Percentiles rank a stretch among this genome's conserved stretches.
Evolutionary conservation across 2,797 vertebrate species (phyloP).

Genomic region (Arctocebus calabarensis): DNA sequence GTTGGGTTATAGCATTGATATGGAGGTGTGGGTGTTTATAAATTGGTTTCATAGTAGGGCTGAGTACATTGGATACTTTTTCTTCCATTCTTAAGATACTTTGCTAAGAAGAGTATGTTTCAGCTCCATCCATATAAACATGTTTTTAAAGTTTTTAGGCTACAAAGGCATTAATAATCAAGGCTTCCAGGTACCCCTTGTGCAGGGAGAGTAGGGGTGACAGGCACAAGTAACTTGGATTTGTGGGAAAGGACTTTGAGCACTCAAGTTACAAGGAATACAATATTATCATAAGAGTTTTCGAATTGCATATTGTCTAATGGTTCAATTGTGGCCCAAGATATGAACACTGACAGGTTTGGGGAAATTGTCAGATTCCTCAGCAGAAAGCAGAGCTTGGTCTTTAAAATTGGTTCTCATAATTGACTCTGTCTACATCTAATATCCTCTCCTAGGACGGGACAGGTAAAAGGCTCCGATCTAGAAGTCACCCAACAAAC

Average conservation of each 20-base stretch:
- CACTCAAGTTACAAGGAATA: neutral
- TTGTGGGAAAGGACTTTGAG: neutral
- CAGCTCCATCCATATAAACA: too few relatives aligned
- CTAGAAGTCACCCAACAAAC: neutral
- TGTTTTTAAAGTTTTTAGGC: too few relatives aligned
- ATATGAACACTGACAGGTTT: neutral
- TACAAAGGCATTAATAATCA: neutral
- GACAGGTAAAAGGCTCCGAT: neutral
- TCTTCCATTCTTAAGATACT: too few relatives aligned
- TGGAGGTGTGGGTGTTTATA: too few relatives aligned
- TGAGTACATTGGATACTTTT: too few relatives aligned
- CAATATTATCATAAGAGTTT: neutral
- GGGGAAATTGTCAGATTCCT: neutral
- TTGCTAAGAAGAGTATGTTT: too few relatives aligned
- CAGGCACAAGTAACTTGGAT: neutral
- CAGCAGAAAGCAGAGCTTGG: slow-evolving; percentile 27
- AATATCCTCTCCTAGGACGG: neutral
- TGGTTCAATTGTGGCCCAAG: neutral
- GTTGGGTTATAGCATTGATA: too few relatives aligned
- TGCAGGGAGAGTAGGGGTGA: neutral
- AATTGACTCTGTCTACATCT: neutral
- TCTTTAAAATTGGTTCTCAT: neutral
- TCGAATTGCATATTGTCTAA: neutral
- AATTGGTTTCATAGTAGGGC: too few relatives aligned
- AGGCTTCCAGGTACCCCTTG: neutral